Percentiles rank a stretch among this genome's conserved stretches.
These are phyloP conservation scores for Hipposideros larvatus DNA, from an alignment of 2,797 vertebrate species.

Conservation along the genomic window DNA sequence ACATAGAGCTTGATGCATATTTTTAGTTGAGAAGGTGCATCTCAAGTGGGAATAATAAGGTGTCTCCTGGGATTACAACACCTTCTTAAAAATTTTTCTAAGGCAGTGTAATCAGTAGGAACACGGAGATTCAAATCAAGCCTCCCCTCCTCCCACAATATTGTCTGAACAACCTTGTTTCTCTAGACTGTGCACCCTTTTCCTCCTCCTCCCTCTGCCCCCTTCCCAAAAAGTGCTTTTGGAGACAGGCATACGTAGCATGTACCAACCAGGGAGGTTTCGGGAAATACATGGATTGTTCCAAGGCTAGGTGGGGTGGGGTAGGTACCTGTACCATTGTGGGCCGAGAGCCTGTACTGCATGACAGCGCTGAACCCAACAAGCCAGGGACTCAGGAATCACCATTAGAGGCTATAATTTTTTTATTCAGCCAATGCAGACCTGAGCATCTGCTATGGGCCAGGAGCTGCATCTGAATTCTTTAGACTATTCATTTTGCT, in stretches of 20 bases:
- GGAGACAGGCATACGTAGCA: accelerated
- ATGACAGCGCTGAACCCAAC: background rate
- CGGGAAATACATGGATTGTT: background rate
- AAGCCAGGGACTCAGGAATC: background rate
- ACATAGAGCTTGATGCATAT: slow-evolving; percentile 37
- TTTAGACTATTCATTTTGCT: background rate
- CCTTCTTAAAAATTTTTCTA: background rate
- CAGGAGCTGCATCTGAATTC: background rate
- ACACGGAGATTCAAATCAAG: background rate
- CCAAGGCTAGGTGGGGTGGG: background rate
- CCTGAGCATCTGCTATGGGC: background rate
- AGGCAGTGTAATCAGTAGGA: background rate
- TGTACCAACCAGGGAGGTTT: background rate
- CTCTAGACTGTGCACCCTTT: background rate
- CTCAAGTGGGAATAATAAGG: slow-evolving; percentile 55
- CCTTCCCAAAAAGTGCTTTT: background rate
- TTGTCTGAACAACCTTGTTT: background rate
- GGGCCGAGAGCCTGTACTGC: background rate
- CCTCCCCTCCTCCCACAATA: background rate
- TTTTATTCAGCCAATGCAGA: background rate
- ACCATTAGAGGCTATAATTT: background rate
- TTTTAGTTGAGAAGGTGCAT: slow-evolving; percentile 54
- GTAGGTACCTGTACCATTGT: accelerated
- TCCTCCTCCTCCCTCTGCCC: background rate
- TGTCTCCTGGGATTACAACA: slow-evolving; percentile 23